These are phyloP conservation scores for Cotesia typhae DNA, from an alignment of 1,140 invertebrate genomes.

Conservation along the genomic window DNA sequence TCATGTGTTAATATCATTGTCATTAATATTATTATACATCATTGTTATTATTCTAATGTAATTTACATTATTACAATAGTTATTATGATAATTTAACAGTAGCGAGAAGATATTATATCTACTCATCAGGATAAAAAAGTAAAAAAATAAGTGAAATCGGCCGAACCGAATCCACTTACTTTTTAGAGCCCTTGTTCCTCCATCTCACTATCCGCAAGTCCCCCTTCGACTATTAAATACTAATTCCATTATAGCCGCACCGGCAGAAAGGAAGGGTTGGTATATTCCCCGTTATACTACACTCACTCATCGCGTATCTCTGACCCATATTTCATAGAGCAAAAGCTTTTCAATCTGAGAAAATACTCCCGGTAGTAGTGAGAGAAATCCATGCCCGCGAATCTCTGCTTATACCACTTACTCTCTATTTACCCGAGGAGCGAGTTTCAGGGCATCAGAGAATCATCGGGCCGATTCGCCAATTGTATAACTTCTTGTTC, in stretches of 20 bases:
- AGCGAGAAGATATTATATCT: no score
- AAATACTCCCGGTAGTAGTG: slow-evolving; percentile 48
- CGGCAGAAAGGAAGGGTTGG: slow-evolving; percentile 59
- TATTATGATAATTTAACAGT: background rate
- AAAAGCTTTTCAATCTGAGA: slow-evolving; percentile 67
- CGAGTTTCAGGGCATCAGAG: slow-evolving; percentile 20
- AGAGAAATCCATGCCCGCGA: slow-evolving; percentile 49
- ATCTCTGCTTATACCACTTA: slow-evolving; percentile 32
- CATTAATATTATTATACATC: background rate
- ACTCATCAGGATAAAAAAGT: slow-evolving; percentile 42
- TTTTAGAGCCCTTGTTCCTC: slow-evolving; percentile 38
- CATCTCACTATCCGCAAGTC: slow-evolving; percentile 36
- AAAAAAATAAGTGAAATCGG: slow-evolving; percentile 17
- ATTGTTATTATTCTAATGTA: background rate
- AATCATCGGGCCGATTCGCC: slow-evolving; percentile 22
- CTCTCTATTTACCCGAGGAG: slow-evolving; percentile 30
- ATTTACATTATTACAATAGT: background rate
- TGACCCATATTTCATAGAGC: slow-evolving; percentile 65
- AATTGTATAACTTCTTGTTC: slow-evolving; percentile 18
- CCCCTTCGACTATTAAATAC: slow-evolving; percentile 62
- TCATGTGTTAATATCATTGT: background rate
- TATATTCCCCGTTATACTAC: slow-evolving; percentile 22
- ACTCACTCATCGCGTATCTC: slow-evolving; percentile 44
- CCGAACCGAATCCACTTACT: slow-evolving; percentile 40
- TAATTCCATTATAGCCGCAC: slow-evolving; percentile 65